A percentile compares a stretch with the other conserved stretches of the same genome.
Conservation (phyloP, 1,140 invertebrate species). For the Ips nitidus region DNA sequence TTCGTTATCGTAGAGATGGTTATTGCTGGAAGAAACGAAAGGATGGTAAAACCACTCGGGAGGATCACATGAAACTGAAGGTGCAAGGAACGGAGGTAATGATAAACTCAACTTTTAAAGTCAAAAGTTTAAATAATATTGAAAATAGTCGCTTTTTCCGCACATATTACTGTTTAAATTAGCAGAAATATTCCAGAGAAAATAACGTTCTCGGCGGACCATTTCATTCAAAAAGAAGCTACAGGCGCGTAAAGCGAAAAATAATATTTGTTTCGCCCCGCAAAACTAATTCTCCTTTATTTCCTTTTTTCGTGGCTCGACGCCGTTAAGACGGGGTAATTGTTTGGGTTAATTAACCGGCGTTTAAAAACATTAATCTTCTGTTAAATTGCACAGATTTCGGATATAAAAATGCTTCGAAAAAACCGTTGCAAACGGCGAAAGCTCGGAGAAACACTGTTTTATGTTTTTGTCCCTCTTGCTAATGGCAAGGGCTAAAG, state of each 20-base stretch:
- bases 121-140: background rate
- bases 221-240: slow-evolving; percentile 20
- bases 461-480: slow-evolving; percentile 42
- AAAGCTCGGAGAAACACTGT: slow-evolving; percentile 38
- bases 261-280: slow-evolving; percentile 30
- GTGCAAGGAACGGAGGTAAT: slow-evolving; percentile 90
- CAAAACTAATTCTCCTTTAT: slow-evolving; percentile 32
- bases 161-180: slow-evolving; percentile 11
- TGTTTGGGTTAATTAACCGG: slow-evolving; percentile 40
- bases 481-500: slow-evolving; percentile 40
- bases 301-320: slow-evolving; percentile 31
- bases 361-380: slow-evolving; percentile 41
- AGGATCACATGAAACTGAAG: slow-evolving; percentile 99
- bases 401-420: slow-evolving; percentile 28
- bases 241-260: slow-evolving; percentile 27
- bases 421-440: slow-evolving; percentile 39
- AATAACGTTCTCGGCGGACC: background rate
- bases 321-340: slow-evolving; percentile 35
- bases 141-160: background rate
- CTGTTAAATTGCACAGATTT: slow-evolving; percentile 41
- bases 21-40: slow-evolving; percentile 99
- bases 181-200: slow-evolving; percentile 9
- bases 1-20: slow-evolving; percentile 93
- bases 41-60: slow-evolving; percentile 95
- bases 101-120: background rate